Conservation (phyloP, 2,797 vertebrate species). For the Coracias cyanogaster region DNA sequence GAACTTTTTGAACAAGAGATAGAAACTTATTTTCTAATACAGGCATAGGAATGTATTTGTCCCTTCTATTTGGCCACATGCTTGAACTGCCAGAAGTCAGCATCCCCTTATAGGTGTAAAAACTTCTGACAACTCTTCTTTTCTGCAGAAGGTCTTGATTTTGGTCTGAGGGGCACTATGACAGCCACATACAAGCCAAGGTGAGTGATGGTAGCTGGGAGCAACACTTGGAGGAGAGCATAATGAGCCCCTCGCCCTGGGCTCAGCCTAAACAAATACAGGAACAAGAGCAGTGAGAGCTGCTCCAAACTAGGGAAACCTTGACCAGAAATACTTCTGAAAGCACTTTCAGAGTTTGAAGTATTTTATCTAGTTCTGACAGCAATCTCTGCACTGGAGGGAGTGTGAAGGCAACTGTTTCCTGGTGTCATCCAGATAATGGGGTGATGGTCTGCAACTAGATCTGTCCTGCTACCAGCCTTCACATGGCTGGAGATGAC, state of each 20-base stretch:
- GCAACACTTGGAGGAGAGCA: background rate
- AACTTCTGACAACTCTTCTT: background rate
- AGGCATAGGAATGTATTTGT: background rate
- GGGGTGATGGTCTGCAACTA: background rate
- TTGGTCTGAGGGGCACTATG: background rate
- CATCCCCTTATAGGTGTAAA: background rate
- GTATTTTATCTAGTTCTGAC: background rate
- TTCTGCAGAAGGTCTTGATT: background rate
- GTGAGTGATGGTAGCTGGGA: background rate
- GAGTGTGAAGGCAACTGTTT: background rate
- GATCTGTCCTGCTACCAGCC: background rate
- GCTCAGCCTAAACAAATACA: background rate
- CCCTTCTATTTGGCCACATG: background rate
- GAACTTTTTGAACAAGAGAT: background rate
- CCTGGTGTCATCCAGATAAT: background rate
- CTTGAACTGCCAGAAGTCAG: background rate
- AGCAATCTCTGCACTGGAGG: background rate
- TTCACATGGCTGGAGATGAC: background rate
- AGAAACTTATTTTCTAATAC: background rate
- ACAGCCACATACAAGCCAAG: rapidly evolving
- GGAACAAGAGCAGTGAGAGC: background rate
- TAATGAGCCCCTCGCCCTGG: background rate
- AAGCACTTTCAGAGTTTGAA: background rate
- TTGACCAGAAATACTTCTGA: background rate
- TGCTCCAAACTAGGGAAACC: background rate